Conservation (phyloP, 1,140 invertebrate species). For the Reticulitermes speratus region DNA sequence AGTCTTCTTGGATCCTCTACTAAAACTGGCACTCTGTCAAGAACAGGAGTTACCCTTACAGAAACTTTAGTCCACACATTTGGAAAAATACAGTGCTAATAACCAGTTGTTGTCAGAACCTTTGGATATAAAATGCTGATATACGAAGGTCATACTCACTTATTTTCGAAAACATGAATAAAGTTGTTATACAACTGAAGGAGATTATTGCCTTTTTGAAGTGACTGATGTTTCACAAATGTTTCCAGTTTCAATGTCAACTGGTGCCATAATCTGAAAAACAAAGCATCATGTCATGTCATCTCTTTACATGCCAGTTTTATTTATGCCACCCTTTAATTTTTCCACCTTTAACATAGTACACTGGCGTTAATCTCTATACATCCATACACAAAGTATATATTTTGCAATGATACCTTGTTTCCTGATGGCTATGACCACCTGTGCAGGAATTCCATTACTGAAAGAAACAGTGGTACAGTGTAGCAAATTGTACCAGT, state of each 20-base stretch:
- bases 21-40: too few relatives aligned
- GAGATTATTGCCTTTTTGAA: conserved; percentile 77
- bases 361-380: conserved; percentile 1
- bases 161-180: conserved; percentile 90
- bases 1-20: too few relatives aligned
- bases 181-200: conserved; percentile 90
- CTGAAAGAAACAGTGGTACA: too few relatives aligned
- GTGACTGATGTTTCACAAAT: conserved; percentile 77
- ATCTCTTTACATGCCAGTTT: conserved; percentile 26
- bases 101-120: too few relatives aligned
- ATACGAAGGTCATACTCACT: conserved; percentile 61
- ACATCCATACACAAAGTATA: background rate
- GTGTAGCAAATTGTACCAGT: too few relatives aligned
- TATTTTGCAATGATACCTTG: too few relatives aligned
- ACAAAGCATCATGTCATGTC: conserved; percentile 26
- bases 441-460: too few relatives aligned
- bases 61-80: too few relatives aligned
- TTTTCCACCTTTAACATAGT: background rate
- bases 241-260: conserved; percentile 81
- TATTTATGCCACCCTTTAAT: conserved; percentile 22
- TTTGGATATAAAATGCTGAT: too few relatives aligned
- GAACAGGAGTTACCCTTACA: too few relatives aligned
- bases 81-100: too few relatives aligned
- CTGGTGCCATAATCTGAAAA: conserved; percentile 92
- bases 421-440: too few relatives aligned